Base-by-base conservation (phyloP, 2,797 vertebrate species). In the Picus viridis region DNA sequence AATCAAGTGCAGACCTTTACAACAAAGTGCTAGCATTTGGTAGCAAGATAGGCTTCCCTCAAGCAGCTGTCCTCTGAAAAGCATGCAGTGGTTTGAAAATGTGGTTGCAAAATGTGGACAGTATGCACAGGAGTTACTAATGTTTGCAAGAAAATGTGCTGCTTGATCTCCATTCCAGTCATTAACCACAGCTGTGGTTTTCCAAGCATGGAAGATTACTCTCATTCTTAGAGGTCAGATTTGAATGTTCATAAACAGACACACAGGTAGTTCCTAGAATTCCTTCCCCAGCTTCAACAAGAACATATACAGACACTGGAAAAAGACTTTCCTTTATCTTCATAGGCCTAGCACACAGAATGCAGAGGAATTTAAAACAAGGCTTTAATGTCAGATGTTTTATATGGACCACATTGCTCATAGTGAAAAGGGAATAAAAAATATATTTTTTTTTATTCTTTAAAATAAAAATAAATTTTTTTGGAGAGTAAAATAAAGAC, bases 21-120 rank as follows among this genome's bases (percentile, higher is more conserved):
- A 79, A 82, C 49, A 26, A 89, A 94, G 76, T 88, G 88, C 88
- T 94, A 94, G 94, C 43, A 68, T 75, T 93, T 96, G 88, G 95
- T 92, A 96, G 90, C 86, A 93, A 82, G 69, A 80, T 41, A 88
- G 70, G 75, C 65, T 93, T 96, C 87, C 74, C 62, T 90, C 26
- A 24, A 96, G 72, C 83, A 96, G 92, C 88, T 93, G 91, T 96
- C 84, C 78, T 76, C 68, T 53, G 69, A 92, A 92, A 96, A 95
- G 77, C 62, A 94, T 45, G 80, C 67, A 11, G 18, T n/a, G 75
- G 90, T 88, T 94, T 94, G 67, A 96, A 96, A 95, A 95, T 95
- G 80, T 93, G 95, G 93, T 80, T 94, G 89, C 92, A 94, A 94
- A 96, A 95, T 89, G 83, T 67, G 68, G 91, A 93, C 93, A 74